Evolutionary conservation across 2,888 invertebrate genomes (phyloP), one percentile per base, ranked within the genome.

Genomic region (Embidobia sp.): DNA sequence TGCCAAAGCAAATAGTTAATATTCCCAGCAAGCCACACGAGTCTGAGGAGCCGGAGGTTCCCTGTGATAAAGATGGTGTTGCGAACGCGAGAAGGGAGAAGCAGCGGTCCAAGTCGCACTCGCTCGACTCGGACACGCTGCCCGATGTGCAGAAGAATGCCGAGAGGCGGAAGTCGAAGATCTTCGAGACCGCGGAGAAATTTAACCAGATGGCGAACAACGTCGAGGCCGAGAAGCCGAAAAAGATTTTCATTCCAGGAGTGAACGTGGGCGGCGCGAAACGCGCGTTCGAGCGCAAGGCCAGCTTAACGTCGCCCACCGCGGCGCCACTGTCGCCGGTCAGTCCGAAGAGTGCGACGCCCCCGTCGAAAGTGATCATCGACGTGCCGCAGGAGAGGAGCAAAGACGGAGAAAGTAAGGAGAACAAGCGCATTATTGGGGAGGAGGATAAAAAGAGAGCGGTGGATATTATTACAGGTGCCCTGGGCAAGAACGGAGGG

Each of bases 241-340:
- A 95, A 89, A 96, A 96, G 89, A 91, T 96, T 51, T 93, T 95
- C 79, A 94, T 96, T 85, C 95, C 96, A 22, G 92, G 92, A 26
- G 95, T 96, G 10, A 96, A 95, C 87, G 96, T 97, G 0, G 95
- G 95, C 55, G 96, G 95, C 85, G 96, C 95, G 81, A 96, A 96
- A 82, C 94, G 95, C 83, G 96, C 95, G 83, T 97, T 96, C 85
- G 96, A 97, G 88, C 91, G 95, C 57, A 94, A 95, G 88, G 94
- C 95, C 0, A 94, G 94, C 48, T 91, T 94, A 33, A 88, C 85
- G 26, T 84, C 88, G 1, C 85, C 90, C 1, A 80, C 85, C 0
- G 5, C 55, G 31, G 6, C 42, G 10, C 57, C 88, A 1, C 84
- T 88, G 1, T 80, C 83, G 0, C 80, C 82, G 0, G 73, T 15